Conservation (phyloP, 1,140 invertebrate genomes). For the Drosophila seguyi region DNA sequence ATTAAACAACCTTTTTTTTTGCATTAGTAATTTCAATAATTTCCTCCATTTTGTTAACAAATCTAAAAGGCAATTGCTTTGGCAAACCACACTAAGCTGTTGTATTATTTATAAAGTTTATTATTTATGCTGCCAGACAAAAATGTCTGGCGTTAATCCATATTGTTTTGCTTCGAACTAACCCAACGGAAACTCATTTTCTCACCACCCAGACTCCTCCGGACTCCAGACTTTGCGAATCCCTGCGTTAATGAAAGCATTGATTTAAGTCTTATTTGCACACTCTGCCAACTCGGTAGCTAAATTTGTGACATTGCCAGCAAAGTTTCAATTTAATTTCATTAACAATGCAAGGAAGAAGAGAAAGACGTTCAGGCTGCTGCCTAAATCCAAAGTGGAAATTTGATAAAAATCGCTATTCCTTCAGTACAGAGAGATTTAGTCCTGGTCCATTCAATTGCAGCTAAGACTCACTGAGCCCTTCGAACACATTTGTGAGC, state of each 20-base stretch:
- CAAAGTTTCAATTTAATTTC: slow-evolving; percentile 75
- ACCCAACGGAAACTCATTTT: slow-evolving; percentile 1
- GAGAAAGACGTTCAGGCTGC: slow-evolving; percentile 5
- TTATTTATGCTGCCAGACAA: slow-evolving; percentile 13
- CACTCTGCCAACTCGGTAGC: background rate
- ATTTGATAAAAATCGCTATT: slow-evolving; percentile 62
- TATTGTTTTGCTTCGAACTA: slow-evolving; percentile 6
- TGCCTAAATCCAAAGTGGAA: slow-evolving; percentile 35
- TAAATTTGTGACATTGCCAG: slow-evolving; percentile 32
- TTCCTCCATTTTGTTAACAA: too few relatives aligned
- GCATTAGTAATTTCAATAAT: too few relatives aligned
- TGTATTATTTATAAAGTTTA: slow-evolving; percentile 5
- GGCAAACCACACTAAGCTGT: background rate
- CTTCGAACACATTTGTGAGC: slow-evolving; percentile 59
- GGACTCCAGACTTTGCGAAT: slow-evolving; percentile 10
- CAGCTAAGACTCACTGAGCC: slow-evolving; percentile 57
- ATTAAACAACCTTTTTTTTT: too few relatives aligned
- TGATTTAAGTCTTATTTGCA: slow-evolving; percentile 24
- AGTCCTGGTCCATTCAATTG: slow-evolving; percentile 29
- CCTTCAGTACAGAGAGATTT: slow-evolving; percentile 36
- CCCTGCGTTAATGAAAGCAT: slow-evolving; percentile 28
- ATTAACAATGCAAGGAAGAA: slow-evolving; percentile 59
- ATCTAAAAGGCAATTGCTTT: background rate
- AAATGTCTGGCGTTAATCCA: slow-evolving; percentile 11
- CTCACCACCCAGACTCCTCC: background rate